Percentiles rank a stretch among this genome's conserved stretches.
Conservation (phyloP, 1,140 invertebrate genomes). For the Drosophila paulistorum region DNA sequence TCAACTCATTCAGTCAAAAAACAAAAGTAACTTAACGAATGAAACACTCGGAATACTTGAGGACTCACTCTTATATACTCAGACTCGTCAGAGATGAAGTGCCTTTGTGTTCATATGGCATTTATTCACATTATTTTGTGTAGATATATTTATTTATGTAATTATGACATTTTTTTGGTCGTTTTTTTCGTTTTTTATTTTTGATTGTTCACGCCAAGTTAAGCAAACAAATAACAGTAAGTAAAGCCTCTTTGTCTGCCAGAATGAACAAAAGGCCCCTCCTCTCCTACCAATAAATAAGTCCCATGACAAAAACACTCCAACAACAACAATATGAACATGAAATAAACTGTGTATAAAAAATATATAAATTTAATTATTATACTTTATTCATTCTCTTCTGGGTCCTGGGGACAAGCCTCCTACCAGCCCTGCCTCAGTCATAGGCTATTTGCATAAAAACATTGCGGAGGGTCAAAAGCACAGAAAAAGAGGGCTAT, state of each 20-base stretch:
- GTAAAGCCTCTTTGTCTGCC: slow-evolving; percentile 58
- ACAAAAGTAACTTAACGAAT: slow-evolving; percentile 40
- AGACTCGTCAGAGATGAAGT: slow-evolving; percentile 38
- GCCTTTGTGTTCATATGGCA: slow-evolving; percentile 52
- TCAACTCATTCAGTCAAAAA: slow-evolving; percentile 42
- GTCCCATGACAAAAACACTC: slow-evolving; percentile 38
- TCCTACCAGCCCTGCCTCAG: not conserved
- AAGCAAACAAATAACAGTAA: slow-evolving; percentile 68
- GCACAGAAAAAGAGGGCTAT: not conserved
- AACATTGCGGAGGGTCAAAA: not conserved
- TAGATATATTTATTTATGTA: slow-evolving; percentile 69
- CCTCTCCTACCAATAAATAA: slow-evolving; percentile 45
- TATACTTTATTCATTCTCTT: slow-evolving; percentile 21
- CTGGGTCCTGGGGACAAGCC: slow-evolving; percentile 19
- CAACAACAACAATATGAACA: slow-evolving; percentile 35
- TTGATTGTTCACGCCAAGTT: slow-evolving; percentile 54
- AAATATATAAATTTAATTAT: slow-evolving; percentile 39
- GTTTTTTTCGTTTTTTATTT: slow-evolving; percentile 14
- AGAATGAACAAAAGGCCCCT: slow-evolving; percentile 40
- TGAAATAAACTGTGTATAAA: slow-evolving; percentile 11
- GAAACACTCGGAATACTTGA: slow-evolving; percentile 24
- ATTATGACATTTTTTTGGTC: slow-evolving; percentile 75
- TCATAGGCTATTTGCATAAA: slow-evolving; percentile 11
- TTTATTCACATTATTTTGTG: slow-evolving; percentile 24
- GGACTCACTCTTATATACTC: slow-evolving; percentile 12